phyloP scores from a whole-genome alignment of 2,888 invertebrate species.

The Erannis defoliaria region DNA sequence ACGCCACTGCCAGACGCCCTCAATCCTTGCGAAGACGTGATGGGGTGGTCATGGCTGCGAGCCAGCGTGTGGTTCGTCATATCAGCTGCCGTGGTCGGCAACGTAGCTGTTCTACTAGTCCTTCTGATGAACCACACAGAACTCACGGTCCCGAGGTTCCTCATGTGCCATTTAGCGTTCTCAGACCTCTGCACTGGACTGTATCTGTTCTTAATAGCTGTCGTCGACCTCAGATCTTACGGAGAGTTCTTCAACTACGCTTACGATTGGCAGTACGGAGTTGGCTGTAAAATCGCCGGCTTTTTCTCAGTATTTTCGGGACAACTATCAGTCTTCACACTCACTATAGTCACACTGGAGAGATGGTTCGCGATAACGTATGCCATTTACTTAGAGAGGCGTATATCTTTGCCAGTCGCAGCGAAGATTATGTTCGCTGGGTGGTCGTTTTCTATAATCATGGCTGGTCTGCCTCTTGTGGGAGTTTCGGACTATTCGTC shows the following conservation, averaged over 20 bases:
- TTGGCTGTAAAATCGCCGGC: conserved; percentile 94
- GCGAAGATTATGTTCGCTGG: conserved; percentile 92
- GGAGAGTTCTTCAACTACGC: conserved; percentile 96
- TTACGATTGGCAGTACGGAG: conserved; percentile 94
- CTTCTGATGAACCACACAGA: conserved; percentile 88
- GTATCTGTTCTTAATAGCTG: conserved; percentile 93
- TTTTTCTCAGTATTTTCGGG: conserved; percentile 95
- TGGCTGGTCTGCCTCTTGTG: conserved; percentile 93
- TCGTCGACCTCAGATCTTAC: conserved; percentile 93
- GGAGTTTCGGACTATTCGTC: conserved; percentile 96
- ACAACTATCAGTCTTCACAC: conserved; percentile 94
- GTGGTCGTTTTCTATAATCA: conserved; percentile 91
- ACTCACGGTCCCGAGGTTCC: conserved; percentile 77
- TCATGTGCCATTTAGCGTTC: conserved; percentile 91
- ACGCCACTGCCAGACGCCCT: conserved; percentile 92
- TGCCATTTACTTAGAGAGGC: conserved; percentile 93
- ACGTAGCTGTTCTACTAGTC: conserved; percentile 93
- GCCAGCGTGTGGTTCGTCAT: conserved; percentile 96
- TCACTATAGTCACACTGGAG: conserved; percentile 95
- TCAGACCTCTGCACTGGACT: conserved; percentile 96
- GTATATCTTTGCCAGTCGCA: conserved; percentile 91
- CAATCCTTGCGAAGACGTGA: conserved; percentile 96
- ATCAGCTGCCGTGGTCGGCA: conserved; percentile 93
- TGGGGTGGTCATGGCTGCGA: conserved; percentile 93
- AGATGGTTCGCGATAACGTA: conserved; percentile 94